Percentiles rank a stretch among this genome's conserved stretches.
Conservation (phyloP, 2,113 vertebrate genomes). For the human region GRCh38 chr3:62260001-62260500, state of each 20-base stretch:
- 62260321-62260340: not conserved
- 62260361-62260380: not conserved
- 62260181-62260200: accelerated
- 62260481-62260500: not conserved
- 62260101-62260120: not conserved
- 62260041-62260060: not conserved
- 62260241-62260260: not conserved
- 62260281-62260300: not conserved
- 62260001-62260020: not conserved
- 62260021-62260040: not conserved
- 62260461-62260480: not conserved
- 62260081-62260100: not conserved
- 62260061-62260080: not conserved
- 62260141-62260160: not conserved
- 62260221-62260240: accelerated
- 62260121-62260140: too few species aligned
- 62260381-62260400: not conserved
- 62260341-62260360: not conserved
- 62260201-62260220: not conserved
- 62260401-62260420: not conserved
- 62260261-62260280: not conserved
- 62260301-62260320: not conserved
- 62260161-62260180: accelerated
- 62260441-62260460: not conserved
- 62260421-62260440: not conserved